phyloP scores from a whole-genome alignment of 2,797 vertebrate genomes.

The Crotalus adamanteus region DNA sequence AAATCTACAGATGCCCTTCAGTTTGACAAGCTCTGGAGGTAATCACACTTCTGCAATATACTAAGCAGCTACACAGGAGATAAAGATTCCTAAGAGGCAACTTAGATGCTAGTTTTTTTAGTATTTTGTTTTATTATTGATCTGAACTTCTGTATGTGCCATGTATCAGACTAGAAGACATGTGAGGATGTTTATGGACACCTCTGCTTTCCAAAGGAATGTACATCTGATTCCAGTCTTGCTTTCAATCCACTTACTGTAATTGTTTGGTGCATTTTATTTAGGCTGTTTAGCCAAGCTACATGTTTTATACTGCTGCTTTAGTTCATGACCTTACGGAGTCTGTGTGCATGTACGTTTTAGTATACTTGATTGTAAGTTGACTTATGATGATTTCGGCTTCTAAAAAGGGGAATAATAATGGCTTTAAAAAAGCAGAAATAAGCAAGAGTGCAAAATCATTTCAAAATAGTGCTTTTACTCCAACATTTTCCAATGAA shows the following conservation, averaged over 20 bases:
- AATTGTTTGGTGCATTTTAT: background rate
- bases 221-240: background rate
- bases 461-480: background rate
- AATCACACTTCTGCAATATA: background rate
- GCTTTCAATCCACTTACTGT: background rate
- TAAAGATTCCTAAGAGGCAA: background rate
- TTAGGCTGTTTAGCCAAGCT: background rate
- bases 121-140: background rate
- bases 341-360: background rate
- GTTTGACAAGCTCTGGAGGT: background rate
- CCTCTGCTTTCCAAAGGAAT: background rate
- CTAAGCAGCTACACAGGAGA: background rate
- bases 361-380: background rate
- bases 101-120: background rate
- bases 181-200: too few species aligned
- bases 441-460: background rate
- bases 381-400: background rate
- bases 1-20: background rate
- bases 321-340: background rate
- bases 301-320: background rate
- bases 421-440: background rate
- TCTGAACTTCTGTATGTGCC: background rate
- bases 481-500: background rate
- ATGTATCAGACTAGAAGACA: background rate
- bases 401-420: background rate